Base-by-base conservation (phyloP, 2,888 invertebrate species). In the Nesidiocoris tenuis region DNA sequence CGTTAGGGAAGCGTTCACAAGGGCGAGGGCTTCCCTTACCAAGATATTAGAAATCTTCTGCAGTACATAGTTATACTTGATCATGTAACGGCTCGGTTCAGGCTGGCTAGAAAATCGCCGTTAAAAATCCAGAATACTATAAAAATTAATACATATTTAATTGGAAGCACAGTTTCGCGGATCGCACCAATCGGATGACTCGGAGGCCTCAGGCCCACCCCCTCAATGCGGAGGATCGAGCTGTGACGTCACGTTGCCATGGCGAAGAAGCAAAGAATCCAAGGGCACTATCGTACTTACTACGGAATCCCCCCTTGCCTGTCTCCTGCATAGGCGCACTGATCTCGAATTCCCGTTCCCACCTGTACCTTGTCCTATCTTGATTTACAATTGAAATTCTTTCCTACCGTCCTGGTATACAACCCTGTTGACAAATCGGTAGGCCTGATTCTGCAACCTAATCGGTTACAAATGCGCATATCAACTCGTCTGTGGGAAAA, bases 221-320 rank as follows among this genome's bases (percentile, higher is more conserved):
- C n/a, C 56, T 19, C 67, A 39, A 63, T 39, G 74, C 59, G 61
- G 65, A 56, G 65, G 74, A 75, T 75, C 74, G 74, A 75, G 66
- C 74, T 25, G 55, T 75, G 74, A 75, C 74, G 74, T 75, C 74
- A 75, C 57, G 74, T 75, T 25, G 12, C 66, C 74, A 66, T 59
- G 59, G 66, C 54, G 19, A n/a, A 66, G 64, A 56, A 23, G 56
- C 39, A 7, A 39, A 39, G 39, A 39, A 24, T 65, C 74, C 66
- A 66, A 75, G 74, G 66, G 59, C 66, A 66, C 74, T 75, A 66
- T 75, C 65, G 24, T 75, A 75, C n/a, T n/a, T n/a, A n/a, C 63
- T 75, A 75, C 72, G 71, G 17, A 9, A 23, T 9, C 9, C 19
- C 2, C 61, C 24, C 22, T 25, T 59, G 19, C 54, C n/a, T 18